Conservation (phyloP, 2,113 vertebrate genomes). For the Microcebus murinus region DNA sequence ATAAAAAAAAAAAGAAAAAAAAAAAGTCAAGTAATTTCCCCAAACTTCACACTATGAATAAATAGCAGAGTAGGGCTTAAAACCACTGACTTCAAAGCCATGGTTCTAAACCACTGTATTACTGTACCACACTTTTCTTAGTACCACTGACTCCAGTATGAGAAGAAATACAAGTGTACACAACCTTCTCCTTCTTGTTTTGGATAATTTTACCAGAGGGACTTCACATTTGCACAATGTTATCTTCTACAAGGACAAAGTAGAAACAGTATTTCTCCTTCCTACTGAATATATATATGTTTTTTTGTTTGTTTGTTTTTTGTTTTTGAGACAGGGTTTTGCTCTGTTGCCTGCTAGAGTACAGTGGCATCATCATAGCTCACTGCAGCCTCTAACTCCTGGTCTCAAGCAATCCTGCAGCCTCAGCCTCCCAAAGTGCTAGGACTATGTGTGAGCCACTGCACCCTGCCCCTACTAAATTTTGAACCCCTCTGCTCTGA, state of each 20-base stretch:
- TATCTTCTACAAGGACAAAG: not conserved
- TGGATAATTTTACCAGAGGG: not conserved
- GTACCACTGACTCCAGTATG: not conserved
- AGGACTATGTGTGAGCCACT: too few species aligned
- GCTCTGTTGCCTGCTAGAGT: too few species aligned
- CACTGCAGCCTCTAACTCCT: too few species aligned
- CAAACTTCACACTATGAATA: not conserved
- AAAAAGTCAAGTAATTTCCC: not conserved
- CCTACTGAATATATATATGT: not conserved
- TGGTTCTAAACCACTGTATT: not conserved
- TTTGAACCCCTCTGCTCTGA: not conserved
- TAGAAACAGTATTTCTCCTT: not conserved
- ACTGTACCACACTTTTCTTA: not conserved
- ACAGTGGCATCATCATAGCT: too few species aligned
- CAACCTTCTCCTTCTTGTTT: not conserved
- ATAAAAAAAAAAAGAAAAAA: too few species aligned
- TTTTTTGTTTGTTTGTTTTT: too few species aligned
- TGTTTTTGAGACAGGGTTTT: too few species aligned
- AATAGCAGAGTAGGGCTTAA: not conserved
- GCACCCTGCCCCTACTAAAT: not conserved
- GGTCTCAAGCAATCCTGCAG: too few species aligned
- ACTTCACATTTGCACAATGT: not conserved
- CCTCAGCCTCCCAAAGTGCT: too few species aligned
- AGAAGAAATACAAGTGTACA: not conserved
- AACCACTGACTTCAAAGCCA: not conserved